phyloP scores from a whole-genome alignment of 2,113 vertebrate species.

The Melospiza georgiana region DNA sequence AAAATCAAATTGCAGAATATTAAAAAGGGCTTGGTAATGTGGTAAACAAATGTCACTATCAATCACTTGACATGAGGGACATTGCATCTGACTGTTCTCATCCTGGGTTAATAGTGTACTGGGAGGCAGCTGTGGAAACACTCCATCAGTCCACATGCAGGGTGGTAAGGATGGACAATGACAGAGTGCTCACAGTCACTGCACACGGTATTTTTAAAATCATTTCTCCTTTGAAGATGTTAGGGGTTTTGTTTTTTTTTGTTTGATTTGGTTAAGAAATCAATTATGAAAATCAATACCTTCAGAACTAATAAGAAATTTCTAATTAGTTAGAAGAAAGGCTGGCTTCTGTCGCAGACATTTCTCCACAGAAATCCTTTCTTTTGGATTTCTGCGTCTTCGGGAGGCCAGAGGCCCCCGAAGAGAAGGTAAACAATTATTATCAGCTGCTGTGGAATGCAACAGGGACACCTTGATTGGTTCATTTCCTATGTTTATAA shows the following conservation, averaged over 20 bases:
- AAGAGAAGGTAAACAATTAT: no score
- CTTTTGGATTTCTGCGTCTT: no score
- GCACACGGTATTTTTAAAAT: not conserved
- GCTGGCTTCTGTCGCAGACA: no score
- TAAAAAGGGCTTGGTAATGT: not conserved
- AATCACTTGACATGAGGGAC: not conserved
- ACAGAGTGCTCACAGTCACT: not conserved
- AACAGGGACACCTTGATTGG: no score
- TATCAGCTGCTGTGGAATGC: no score
- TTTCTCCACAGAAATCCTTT: no score
- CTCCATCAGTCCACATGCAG: not conserved
- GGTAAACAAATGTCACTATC: not conserved
- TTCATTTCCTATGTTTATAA: no score
- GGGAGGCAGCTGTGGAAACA: not conserved
- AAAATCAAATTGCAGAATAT: not conserved
- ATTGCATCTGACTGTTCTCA: not conserved
- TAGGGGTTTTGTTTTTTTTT: no score
- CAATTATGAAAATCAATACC: not conserved
- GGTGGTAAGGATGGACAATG: not conserved
- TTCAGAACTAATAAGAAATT: not conserved
- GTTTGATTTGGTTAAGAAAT: not conserved
- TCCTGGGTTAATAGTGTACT: not conserved
- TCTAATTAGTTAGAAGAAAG: not conserved
- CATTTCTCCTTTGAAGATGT: not conserved
- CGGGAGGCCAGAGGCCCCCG: no score